phyloP scores from a whole-genome alignment of 2,797 vertebrate species.

The Steatocranus sp. region DNA sequence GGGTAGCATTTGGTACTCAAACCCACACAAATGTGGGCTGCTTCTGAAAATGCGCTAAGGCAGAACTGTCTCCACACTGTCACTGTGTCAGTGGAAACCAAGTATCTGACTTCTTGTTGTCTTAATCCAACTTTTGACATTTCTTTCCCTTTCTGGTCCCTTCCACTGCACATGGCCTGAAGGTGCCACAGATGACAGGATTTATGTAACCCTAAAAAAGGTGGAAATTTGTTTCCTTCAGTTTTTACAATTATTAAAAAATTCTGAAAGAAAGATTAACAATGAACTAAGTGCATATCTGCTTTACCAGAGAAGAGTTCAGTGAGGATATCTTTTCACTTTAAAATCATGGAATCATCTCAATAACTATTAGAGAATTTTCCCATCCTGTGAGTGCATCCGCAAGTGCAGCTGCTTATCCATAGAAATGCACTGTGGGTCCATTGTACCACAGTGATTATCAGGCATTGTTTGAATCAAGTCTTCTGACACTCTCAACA shows the following conservation, averaged over 20 bases:
- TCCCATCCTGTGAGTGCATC: neutral
- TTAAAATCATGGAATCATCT: neutral
- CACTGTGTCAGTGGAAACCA: neutral
- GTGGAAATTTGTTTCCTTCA: neutral
- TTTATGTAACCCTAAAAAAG: neutral
- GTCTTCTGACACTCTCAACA: neutral
- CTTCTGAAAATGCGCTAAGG: neutral
- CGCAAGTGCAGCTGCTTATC: neutral
- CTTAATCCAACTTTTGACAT: neutral
- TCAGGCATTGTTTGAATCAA: neutral
- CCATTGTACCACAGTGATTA: neutral
- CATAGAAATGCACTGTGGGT: neutral
- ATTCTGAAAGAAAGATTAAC: neutral
- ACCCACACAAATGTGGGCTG: neutral
- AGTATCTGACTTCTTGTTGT: neutral
- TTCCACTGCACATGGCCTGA: neutral
- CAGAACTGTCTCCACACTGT: neutral
- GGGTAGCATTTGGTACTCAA: neutral
- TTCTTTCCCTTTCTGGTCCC: neutral
- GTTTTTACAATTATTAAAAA: neutral
- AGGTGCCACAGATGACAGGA: accelerated
- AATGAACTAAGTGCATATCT: neutral
- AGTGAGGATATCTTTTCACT: no score
- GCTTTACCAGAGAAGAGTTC: neutral
- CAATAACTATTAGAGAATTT: neutral